phyloP scores from a whole-genome alignment of 1,140 invertebrate genomes.

The Leptinotarsa undecemlineata region DNA sequence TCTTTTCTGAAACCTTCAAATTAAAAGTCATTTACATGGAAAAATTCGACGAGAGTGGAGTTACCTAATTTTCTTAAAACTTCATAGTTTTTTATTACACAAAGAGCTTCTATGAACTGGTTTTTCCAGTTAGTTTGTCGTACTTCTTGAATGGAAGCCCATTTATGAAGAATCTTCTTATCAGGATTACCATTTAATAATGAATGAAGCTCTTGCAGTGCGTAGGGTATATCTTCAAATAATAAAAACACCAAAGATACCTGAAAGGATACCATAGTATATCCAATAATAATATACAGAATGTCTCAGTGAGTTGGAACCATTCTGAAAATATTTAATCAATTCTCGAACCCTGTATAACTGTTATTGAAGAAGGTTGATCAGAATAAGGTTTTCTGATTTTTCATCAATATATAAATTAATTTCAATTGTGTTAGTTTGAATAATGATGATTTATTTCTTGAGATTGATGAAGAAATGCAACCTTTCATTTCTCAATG shows the following conservation, averaged over 20 bases:
- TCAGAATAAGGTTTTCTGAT: too few relatives aligned
- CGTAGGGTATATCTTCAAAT: conserved; percentile 33
- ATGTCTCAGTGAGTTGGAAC: background rate
- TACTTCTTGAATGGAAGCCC: conserved; percentile 29
- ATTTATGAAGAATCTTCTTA: conserved; percentile 31
- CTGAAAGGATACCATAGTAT: conserved; percentile 33
- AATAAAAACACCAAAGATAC: conserved; percentile 44
- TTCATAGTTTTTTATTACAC: conserved; percentile 47
- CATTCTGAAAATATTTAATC: background rate
- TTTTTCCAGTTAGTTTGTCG: conserved; percentile 35
- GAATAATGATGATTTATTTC: too few relatives aligned
- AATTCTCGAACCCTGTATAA: too few relatives aligned
- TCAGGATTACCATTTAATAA: conserved; percentile 17
- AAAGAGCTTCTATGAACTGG: conserved; percentile 45
- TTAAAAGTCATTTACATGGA: background rate
- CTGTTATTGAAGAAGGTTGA: too few relatives aligned
- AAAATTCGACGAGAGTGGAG: background rate
- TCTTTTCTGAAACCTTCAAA: conserved; percentile 40
- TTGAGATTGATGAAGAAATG: too few relatives aligned
- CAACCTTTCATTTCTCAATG: too few relatives aligned
- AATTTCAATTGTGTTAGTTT: too few relatives aligned
- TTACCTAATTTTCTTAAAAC: conserved; percentile 38
- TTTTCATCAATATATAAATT: too few relatives aligned
- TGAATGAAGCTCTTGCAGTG: conserved; percentile 32
- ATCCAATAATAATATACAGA: background rate